phyloP scores from a whole-genome alignment of 2,888 invertebrate species.

The Pandemis cinnamomeana region DNA sequence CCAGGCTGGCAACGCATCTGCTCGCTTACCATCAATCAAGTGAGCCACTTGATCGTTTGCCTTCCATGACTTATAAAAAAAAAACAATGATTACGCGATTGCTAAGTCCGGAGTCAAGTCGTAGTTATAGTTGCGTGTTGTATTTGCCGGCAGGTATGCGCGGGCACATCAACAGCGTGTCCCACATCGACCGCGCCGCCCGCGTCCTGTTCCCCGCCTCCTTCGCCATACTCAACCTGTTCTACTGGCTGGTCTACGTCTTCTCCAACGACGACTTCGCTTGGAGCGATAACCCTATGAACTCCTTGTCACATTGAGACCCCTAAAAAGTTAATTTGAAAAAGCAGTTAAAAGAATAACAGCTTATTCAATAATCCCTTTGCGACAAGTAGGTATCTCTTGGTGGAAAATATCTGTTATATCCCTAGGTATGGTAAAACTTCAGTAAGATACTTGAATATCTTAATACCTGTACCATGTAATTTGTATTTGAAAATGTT shows the following conservation, averaged over 20 bases:
- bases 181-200: slow-evolving; percentile 92
- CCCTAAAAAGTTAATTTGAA: not conserved
- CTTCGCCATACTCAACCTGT: slow-evolving; percentile 93
- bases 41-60: too few species aligned
- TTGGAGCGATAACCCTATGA: slow-evolving; percentile 88
- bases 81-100: too few species aligned
- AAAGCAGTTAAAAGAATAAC: not conserved
- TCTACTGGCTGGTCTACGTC: slow-evolving; percentile 95
- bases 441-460: too few species aligned
- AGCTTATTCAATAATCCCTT: not conserved
- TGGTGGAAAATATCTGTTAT: too few species aligned
- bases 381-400: too few species aligned
- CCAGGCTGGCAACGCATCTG: too few species aligned
- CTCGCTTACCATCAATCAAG: too few species aligned
- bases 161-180: slow-evolving; percentile 93
- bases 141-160: slow-evolving; percentile 67
- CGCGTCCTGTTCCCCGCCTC: slow-evolving; percentile 93
- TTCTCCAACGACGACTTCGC: slow-evolving; percentile 90
- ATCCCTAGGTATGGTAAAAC: too few species aligned
- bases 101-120: too few species aligned
- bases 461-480: too few species aligned
- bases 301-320: slow-evolving; percentile 77
- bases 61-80: too few species aligned
- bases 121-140: not conserved
- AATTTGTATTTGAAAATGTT: too few species aligned